Evolutionary conservation across 2,888 invertebrate species (phyloP), one percentile per base, ranked within the genome.

Genomic region (Linnaemya vulpina): DNA sequence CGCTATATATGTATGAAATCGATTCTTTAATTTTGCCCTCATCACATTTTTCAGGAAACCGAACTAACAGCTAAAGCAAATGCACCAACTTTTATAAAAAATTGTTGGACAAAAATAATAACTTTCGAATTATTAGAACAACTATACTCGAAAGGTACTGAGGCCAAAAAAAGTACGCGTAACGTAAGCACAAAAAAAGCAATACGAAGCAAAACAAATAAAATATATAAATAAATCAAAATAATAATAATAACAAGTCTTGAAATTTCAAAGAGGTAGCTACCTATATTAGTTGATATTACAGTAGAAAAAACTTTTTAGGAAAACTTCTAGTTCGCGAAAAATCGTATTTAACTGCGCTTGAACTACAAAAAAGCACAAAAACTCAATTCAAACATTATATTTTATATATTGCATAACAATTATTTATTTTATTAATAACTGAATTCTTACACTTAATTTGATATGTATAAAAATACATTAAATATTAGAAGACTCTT

Each of bases 41-140:
- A 30, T n/a, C 43, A 1, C 55, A 9, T 65, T 49, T 73, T 73
- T 65, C 40, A 80, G 74, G 60, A 81, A 75, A 81, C 62, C 7
- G 38, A 75, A 62, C 62, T 81, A 8, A 65, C 15, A 71, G 7
- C 20, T 1, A 65, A 65, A 67, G 55, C 80, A 25, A 78, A 60
- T 13, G 20, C 49, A 35, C 73, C 58, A 60, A 68, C 68, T 62
- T 81, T 74, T 62, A 53, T 51, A 53, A 81, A 58, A 53, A 75
- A 75, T 62, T 75, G 81, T 58, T 81, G 81, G 81, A 73, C 53
- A 22, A 81, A 81, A 75, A 11, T 81, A 68, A 17, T 81, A 43
- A 70, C 62, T 13, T 68, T 75, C 13, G 60, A 62, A n/a, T 38
- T 68, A 68, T 68, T 40, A 1, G 68, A 81, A 38, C 74, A 53